phyloP scores from a whole-genome alignment of 2,797 vertebrate genomes.

The Pelobates cultripes region DNA sequence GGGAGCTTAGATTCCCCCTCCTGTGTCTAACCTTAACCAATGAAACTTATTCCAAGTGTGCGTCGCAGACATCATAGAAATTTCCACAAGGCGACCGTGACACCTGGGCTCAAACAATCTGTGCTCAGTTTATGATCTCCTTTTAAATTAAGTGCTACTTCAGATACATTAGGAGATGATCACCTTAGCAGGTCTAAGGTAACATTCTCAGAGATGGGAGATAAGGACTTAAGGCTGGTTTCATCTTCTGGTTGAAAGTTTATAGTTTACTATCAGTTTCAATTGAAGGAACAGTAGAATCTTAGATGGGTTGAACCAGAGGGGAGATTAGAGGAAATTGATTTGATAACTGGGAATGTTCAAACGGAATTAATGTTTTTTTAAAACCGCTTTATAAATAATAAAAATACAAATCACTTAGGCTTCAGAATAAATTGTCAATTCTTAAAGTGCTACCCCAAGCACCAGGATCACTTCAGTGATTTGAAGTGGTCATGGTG shows the following conservation, averaged over 20 bases:
- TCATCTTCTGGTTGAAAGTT: slow-evolving; percentile 48
- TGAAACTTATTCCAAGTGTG: background rate
- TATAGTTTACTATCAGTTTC: slow-evolving; percentile 54
- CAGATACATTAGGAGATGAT: slow-evolving; percentile 37
- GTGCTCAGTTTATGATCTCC: slow-evolving; percentile 27
- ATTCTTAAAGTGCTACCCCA: too few species aligned
- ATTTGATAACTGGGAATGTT: slow-evolving; percentile 27
- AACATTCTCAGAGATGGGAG: slow-evolving; percentile 45
- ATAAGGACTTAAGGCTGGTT: slow-evolving; percentile 36
- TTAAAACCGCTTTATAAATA: too few species aligned
- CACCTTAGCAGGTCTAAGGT: slow-evolving; percentile 44
- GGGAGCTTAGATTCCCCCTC: background rate
- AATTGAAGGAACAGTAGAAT: slow-evolving; percentile 43
- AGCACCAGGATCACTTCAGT: too few species aligned
- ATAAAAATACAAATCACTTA: too few species aligned
- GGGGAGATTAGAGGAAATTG: slow-evolving; percentile 37
- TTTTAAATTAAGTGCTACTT: slow-evolving; percentile 38
- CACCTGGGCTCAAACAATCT: slow-evolving; percentile 34
- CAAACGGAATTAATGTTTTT: background rate
- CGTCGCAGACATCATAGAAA: background rate
- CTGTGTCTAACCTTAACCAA: slow-evolving; percentile 15
- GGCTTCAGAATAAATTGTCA: too few species aligned
- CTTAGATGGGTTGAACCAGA: slow-evolving; percentile 50
- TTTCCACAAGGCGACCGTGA: slow-evolving; percentile 2
- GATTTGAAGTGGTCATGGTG: too few species aligned